Percentiles rank a stretch among this genome's conserved stretches.
Conservation (phyloP, 2,113 vertebrate genomes). For the Melospiza melodia region DNA sequence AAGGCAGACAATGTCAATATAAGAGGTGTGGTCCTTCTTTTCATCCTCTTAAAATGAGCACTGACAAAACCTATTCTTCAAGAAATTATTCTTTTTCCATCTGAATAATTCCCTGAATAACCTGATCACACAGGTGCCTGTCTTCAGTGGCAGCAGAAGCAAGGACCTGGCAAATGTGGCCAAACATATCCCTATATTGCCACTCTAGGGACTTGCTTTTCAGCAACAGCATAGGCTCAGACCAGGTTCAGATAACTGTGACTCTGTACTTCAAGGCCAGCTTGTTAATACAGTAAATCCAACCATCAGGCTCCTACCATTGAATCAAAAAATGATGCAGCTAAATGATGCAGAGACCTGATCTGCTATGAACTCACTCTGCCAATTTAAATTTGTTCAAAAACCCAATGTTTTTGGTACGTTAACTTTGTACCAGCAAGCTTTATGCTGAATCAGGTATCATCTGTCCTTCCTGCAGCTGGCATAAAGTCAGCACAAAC, state of each 20-base stretch:
- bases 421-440: constrained; percentile 54
- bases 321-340: constrained; percentile 42
- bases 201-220: neutral
- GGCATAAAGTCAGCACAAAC: constrained; percentile 55
- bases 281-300: constrained; percentile 9
- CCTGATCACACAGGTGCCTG: neutral
- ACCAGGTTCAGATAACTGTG: neutral
- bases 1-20: neutral
- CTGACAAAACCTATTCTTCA: neutral
- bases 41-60: neutral
- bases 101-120: neutral
- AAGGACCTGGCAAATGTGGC: neutral
- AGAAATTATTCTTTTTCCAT: neutral
- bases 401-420: constrained; percentile 26
- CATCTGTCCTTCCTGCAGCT: constrained; percentile 58
- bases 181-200: neutral
- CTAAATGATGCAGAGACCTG: constrained; percentile 40
- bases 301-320: neutral
- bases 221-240: neutral
- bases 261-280: neutral
- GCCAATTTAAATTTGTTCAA: constrained; percentile 45
- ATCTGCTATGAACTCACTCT: constrained; percentile 9
- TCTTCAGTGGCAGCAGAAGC: neutral
- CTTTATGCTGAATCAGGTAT: constrained; percentile 68
- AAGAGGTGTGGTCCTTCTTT: neutral